A percentile compares a stretch with the other conserved stretches of the same genome.
Evolutionary conservation across 2,113 vertebrate species (phyloP).

Genomic region (Cyprinus carpio): DNA sequence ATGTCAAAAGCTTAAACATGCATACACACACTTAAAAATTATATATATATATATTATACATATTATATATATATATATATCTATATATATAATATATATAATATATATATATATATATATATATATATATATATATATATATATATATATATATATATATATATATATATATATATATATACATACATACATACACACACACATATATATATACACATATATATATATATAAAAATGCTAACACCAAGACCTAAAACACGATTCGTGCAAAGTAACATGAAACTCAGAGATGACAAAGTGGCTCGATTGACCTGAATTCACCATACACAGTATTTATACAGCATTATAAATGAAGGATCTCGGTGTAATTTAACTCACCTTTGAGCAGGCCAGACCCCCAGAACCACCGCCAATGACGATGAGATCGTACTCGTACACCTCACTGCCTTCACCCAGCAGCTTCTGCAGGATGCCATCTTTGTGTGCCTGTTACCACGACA

Average conservation of each 20-base stretch:
- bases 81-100: too few relatives aligned
- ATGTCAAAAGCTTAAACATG: not conserved
- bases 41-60: too few relatives aligned
- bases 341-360: not conserved
- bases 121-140: too few relatives aligned
- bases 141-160: too few relatives aligned
- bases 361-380: conserved; percentile 75
- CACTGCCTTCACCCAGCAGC: conserved; percentile 74
- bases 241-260: not conserved
- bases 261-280: not conserved
- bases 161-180: too few relatives aligned
- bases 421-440: conserved; percentile 88
- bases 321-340: not conserved
- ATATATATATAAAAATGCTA: too few relatives aligned
- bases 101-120: too few relatives aligned
- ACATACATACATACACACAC: too few relatives aligned
- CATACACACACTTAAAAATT: too few relatives aligned
- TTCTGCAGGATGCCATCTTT: conserved; percentile 84
- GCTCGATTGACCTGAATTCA: not conserved
- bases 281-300: not conserved
- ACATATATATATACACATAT: too few relatives aligned
- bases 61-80: too few relatives aligned
- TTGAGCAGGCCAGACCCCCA: conserved; percentile 93
- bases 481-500: conserved; percentile 78
- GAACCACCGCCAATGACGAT: conserved; percentile 95